Evolutionary conservation across 2,888 invertebrate species (phyloP).

Genomic region (Busseola fusca): DNA sequence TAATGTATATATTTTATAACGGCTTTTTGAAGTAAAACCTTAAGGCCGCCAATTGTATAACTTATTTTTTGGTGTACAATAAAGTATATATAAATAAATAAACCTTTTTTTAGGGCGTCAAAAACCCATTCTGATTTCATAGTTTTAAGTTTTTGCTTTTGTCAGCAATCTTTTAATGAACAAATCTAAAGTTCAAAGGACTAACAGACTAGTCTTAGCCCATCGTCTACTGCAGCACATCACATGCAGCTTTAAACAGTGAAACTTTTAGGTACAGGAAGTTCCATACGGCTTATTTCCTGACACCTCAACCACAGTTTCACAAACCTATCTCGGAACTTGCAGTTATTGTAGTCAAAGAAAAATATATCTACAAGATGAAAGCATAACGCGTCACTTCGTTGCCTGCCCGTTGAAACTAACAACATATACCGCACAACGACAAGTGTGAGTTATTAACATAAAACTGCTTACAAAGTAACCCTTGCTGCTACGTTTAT

Average conservation of each 20-base stretch:
- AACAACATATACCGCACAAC: not conserved
- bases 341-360: not conserved
- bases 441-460: slow-evolving; percentile 24
- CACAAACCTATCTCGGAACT: not conserved
- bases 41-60: too few relatives aligned
- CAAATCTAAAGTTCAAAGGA: not conserved
- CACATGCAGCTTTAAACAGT: not conserved
- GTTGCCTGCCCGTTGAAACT: slow-evolving; percentile 2
- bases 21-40: too few relatives aligned
- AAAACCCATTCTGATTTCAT: too few relatives aligned
- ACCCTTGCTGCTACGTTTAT: slow-evolving; percentile 27
- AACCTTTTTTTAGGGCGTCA: too few relatives aligned
- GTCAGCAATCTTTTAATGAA: not conserved
- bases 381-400: slow-evolving; percentile 22
- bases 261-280: slow-evolving; percentile 8
- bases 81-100: too few relatives aligned
- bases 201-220: not conserved
- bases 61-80: too few relatives aligned
- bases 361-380: slow-evolving; percentile 9
- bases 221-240: not conserved
- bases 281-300: not conserved
- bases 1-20: too few relatives aligned
- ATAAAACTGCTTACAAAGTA: slow-evolving; percentile 60
- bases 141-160: too few relatives aligned
- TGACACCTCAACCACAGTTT: not conserved